Percentiles rank a stretch among this genome's conserved stretches.
Evolutionary conservation across 2,888 invertebrate species (phyloP).

Genomic region (Ariolimax columbianus): DNA sequence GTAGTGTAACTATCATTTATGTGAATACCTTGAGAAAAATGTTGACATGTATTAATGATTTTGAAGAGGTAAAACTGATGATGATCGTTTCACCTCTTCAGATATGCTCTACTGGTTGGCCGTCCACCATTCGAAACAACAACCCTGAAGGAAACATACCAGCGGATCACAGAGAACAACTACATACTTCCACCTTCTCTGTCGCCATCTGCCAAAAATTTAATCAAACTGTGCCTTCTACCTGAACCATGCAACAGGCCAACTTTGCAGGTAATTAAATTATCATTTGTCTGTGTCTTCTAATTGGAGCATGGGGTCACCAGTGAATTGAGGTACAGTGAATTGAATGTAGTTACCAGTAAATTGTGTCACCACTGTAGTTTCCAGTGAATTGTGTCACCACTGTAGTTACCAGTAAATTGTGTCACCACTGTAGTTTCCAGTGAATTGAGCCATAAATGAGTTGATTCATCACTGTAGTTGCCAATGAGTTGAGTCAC

Average conservation of each 20-base stretch:
- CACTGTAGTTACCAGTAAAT: no score
- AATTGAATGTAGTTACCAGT: no score
- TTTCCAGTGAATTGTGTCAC: no score
- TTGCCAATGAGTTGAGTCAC: no score
- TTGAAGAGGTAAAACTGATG: neutral
- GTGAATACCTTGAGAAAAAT: neutral
- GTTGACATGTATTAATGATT: neutral
- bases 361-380: no score
- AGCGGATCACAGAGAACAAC: conserved; percentile 80
- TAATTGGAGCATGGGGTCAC: no score
- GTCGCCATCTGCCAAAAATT: conserved; percentile 78
- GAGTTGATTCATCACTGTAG: no score
- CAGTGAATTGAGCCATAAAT: no score
- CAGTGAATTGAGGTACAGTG: no score
- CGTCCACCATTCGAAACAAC: conserved; percentile 83
- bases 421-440: no score
- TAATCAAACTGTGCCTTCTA: conserved; percentile 87
- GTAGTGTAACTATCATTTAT: neutral
- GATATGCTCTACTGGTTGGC: conserved; percentile 82
- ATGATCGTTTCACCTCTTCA: conserved; percentile 57
- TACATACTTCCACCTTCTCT: conserved; percentile 79
- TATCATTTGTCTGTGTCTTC: no score
- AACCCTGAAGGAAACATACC: conserved; percentile 82
- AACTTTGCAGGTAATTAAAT: conserved; percentile 80
- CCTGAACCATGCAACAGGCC: conserved; percentile 90